Percentiles rank a stretch among this genome's conserved stretches.
Evolutionary conservation across 2,797 vertebrate species (phyloP).

Genomic region (Paedocypris micromegethes): DNA sequence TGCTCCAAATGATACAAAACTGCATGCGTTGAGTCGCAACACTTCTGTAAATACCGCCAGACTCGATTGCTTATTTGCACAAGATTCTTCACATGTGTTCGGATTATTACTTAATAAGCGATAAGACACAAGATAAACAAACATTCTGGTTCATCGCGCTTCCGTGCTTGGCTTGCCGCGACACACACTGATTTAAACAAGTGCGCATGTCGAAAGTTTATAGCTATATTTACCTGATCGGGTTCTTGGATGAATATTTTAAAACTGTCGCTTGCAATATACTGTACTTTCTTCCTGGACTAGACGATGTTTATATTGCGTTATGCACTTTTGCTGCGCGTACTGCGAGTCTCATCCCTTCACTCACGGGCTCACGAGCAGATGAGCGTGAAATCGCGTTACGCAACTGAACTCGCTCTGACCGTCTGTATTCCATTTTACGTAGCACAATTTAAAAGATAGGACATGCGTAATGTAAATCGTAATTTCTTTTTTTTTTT

Average conservation of each 20-base stretch:
- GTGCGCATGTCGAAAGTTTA: neutral
- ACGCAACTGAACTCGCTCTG: constrained; percentile 20
- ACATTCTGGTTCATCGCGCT: constrained; percentile 16
- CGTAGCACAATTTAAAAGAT: no score
- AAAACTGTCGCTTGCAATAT: neutral
- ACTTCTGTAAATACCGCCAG: neutral
- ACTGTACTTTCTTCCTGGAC: neutral
- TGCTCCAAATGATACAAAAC: neutral
- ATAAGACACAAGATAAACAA: constrained; percentile 16
- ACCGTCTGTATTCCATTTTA: no score
- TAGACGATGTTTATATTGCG: neutral
- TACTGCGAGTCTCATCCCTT: constrained; percentile 2
- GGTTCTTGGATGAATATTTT: neutral
- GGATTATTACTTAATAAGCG: no score
- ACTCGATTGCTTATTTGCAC: no score
- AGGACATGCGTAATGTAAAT: no score
- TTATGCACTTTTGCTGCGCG: neutral
- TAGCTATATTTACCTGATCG: constrained; percentile 17
- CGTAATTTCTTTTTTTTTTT: no score
- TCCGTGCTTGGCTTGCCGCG: constrained; percentile 14
- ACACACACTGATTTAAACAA: constrained; percentile 17
- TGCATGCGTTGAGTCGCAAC: neutral
- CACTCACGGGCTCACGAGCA: constrained; percentile 18
- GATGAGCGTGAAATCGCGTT: constrained; percentile 36
- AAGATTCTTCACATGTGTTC: no score